These are phyloP conservation scores for Acleris emargana DNA, from an alignment of 2,888 invertebrate genomes.

Conservation along the genomic window DNA sequence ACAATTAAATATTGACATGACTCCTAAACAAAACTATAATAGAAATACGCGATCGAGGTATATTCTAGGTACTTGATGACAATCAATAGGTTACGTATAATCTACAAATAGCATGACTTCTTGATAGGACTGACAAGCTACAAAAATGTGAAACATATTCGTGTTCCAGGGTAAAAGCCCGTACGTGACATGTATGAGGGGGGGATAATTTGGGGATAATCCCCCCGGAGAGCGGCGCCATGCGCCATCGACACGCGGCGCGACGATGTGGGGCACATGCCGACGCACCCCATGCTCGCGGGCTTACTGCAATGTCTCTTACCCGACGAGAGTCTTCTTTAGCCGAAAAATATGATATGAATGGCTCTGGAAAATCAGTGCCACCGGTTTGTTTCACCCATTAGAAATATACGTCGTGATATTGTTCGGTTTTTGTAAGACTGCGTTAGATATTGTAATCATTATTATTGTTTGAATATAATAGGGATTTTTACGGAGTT, in stretches of 20 bases:
- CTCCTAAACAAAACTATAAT: too few species aligned
- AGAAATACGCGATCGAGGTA: background rate
- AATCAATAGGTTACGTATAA: conserved; percentile 18
- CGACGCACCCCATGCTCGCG: conserved; percentile 48
- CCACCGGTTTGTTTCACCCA: too few species aligned
- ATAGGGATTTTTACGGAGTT: too few species aligned
- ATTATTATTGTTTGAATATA: too few species aligned
- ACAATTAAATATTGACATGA: background rate
- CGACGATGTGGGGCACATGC: conserved; percentile 59
- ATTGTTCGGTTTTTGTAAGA: too few species aligned
- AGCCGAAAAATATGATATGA: background rate
- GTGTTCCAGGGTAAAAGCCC: conserved; percentile 40
- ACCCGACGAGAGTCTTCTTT: conserved; percentile 4
- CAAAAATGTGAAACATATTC: conserved; percentile 33
- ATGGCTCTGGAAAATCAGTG: background rate
- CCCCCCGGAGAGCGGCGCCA: conserved; percentile 46
- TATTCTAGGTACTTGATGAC: background rate
- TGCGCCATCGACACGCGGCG: conserved; percentile 43
- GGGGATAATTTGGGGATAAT: conserved; percentile 52
- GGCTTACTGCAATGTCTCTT: conserved; percentile 1
- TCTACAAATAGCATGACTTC: conserved; percentile 16
- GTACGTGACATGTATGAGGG: conserved; percentile 42
- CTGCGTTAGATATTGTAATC: too few species aligned
- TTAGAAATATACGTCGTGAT: too few species aligned
- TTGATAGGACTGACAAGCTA: conserved; percentile 30